Evolutionary conservation across 2,113 vertebrate species (phyloP), one percentile per base, ranked within the genome.

Genomic region (Amphilophus citrinellus): DNA sequence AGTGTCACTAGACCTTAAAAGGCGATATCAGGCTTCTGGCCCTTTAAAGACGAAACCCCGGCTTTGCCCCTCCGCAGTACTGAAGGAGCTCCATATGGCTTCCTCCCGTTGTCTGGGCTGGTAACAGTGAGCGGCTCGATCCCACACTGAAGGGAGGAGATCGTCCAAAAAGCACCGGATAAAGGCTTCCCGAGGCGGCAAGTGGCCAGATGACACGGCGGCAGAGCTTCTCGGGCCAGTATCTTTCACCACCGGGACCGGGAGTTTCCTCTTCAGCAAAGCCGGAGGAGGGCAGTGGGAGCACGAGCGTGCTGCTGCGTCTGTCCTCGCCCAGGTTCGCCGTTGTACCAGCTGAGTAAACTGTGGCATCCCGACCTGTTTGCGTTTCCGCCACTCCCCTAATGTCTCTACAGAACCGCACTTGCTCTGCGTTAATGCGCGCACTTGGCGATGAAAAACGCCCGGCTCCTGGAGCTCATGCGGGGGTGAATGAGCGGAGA

Each of bases 11-110:
- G 75, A 80, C 73, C 62, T 56, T 1, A 50, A 79, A 50, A 79
- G 80, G 73, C 61, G 79, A 66, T 73, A 76, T 61, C 53, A 18
- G 91, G 93, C 89, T 82, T 56, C 95, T 96, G 95, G 87, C 93
- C 91, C 95, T 96, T 96, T 96, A 96, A 96, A 94, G 86, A 88
- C 88, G 63, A 84, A 90, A 89, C 76, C 80, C 85, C 79, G 84
- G 62, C 83, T 79, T 89, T 73, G 77, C 80, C 68, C 77, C 90
- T 79, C 44, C 77, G 89, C 88, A 8, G 76, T 82, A 15, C 84
- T 11, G 68, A 87, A 84, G 92, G 83, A 87, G 89, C 89, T 89
- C 92, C 93, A 88, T 91, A 92, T 92, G 93, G 92, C 87, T 87
- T 81, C 80, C 71, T 77, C 78, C 58, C 58, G 83, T 86, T 90